Evolutionary conservation across 2,113 vertebrate genomes (phyloP), one percentile per base, ranked within the genome.

Genomic region (Murina feae): DNA sequence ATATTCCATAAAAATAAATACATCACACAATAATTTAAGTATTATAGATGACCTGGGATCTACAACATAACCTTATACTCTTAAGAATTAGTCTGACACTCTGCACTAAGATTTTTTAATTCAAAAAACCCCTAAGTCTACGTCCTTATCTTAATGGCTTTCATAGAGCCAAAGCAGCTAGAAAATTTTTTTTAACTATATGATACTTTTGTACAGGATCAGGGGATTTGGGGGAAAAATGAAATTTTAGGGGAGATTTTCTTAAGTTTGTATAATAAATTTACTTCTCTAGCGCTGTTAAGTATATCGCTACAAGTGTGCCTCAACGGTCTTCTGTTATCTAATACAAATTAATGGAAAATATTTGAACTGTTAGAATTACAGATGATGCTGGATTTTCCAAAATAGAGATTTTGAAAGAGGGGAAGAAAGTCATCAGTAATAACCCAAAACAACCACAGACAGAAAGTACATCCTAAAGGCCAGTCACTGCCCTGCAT

Each of bases 111-210:
- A 95, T 74, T 87, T 89, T 96, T 87, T 79, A 93, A 97, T 96
- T 96, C 79, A 92, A 93, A 98, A 98, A 98, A 96, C 71, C 93
- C 95, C 90, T 74, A 88, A 82, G 42, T 95, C 37, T 93, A 44
- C 1, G 58, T 51, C 49, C 39, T 96, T 97, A 96, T 94, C 84
- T 96, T 97, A 97, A 97, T 95, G 91, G 89, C 17, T 92, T 85
- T 93, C 89, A 92, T 68, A 95, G 75, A 97, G 71, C 76, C 78
- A 91, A 90, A 96, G 86, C 81, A 97, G 92, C 92, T 96, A 96
- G 71, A 79, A 90, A 96, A 80, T 78, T 89, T 66, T 95, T 96
- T 97, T 97, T 90, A 95, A 96, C 55, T 82, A 80, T 87, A 85
- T 39, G 6, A 49, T 65, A 51, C 63, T 6, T 78, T 78, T 98